These are phyloP conservation scores for Dendrocopos noguchii DNA, from an alignment of 2,113 vertebrate species.

Conservation along the genomic window DNA sequence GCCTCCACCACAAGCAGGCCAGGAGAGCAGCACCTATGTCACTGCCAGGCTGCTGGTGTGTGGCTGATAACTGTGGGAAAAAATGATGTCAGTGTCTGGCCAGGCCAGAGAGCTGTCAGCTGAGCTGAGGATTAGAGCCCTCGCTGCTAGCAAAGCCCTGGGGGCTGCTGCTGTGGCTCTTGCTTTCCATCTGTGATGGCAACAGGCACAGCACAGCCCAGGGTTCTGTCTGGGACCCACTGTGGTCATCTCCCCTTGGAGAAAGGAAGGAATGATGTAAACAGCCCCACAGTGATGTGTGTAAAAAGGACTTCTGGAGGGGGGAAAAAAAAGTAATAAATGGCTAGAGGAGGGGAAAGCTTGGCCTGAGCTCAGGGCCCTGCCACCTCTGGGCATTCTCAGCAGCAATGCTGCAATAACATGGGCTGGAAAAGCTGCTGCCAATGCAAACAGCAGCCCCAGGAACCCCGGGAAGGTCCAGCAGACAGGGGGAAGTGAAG, in stretches of 20 bases:
- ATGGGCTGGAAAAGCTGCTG: not conserved
- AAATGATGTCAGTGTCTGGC: constrained; percentile 6
- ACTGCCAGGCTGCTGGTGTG: not conserved
- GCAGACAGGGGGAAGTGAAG: constrained; percentile 28
- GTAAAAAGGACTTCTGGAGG: not conserved
- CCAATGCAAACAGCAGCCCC: constrained; percentile 33
- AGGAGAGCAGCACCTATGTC: not conserved
- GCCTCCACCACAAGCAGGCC: not conserved
- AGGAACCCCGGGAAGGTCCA: not conserved
- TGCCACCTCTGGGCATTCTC: constrained; percentile 30
- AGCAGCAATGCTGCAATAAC: not conserved
- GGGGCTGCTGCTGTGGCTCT: not conserved
- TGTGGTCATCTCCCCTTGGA: not conserved
- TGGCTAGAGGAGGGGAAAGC: not conserved
- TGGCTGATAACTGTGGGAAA: constrained; percentile 15
- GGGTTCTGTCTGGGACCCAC: not conserved
- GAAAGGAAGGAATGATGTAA: not conserved
- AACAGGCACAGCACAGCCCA: not conserved
- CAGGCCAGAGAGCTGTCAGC: constrained; percentile 18
- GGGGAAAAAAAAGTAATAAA: not conserved
- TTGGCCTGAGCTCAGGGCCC: not conserved
- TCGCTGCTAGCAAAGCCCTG: not conserved
- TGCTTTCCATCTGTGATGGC: not conserved
- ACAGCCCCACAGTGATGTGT: not conserved
- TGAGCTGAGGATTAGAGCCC: constrained; percentile 30